Percentiles rank a stretch among this genome's conserved stretches.
These are phyloP conservation scores for Sciurus carolinensis DNA, from an alignment of 2,797 vertebrate genomes.

Conservation along the genomic window DNA sequence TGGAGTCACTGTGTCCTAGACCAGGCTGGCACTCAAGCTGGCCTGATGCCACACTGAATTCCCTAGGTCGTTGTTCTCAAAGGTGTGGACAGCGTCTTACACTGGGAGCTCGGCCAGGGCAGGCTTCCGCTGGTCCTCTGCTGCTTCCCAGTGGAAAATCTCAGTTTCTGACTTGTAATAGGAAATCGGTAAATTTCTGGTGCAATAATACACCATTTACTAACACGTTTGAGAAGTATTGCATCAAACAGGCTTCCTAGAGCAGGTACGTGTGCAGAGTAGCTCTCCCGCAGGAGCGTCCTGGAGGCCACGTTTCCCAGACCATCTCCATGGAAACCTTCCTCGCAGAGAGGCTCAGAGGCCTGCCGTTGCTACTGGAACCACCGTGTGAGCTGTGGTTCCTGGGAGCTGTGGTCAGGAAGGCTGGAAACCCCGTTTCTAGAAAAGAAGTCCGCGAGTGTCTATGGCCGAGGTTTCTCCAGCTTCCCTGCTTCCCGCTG, in stretches of 20 bases:
- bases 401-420: neutral
- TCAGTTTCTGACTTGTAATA: neutral
- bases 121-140: neutral
- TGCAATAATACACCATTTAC: neutral
- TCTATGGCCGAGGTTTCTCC: neutral
- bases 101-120: neutral
- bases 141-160: neutral
- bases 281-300: neutral
- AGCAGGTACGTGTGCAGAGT: no score
- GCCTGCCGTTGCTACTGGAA: rapidly evolving
- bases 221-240: neutral
- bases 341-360: neutral
- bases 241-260: neutral
- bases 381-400: no score
- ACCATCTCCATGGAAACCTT: no score
- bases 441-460: neutral
- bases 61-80: neutral
- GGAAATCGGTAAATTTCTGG: neutral
- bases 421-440: neutral
- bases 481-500: neutral
- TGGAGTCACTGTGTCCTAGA: neutral
- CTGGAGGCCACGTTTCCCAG: neutral
- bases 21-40: no score
- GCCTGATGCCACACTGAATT: neutral
- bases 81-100: neutral